Evolutionary conservation across 37 sponge, comb jelly and placozoan species (phyloP), one percentile per base, ranked within the genome.

Genomic region (Spongia lamella): DNA sequence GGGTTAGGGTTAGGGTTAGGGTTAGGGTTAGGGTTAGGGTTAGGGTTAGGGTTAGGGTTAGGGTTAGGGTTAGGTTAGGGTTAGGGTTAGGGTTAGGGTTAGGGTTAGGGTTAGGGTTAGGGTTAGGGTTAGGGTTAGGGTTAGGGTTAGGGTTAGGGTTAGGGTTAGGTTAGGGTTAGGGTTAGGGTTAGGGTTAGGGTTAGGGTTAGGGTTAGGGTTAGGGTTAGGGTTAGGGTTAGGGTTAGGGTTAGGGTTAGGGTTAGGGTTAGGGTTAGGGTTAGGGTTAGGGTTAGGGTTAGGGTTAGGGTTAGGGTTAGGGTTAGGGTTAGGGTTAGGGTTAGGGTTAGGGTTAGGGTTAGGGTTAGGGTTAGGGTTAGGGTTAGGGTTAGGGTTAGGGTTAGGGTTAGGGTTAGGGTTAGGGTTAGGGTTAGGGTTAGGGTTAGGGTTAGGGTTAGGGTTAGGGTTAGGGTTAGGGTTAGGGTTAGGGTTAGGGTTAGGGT

Each of bases 181-280:
- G n/a, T n/a, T n/a, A n/a, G n/a, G n/a, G n/a, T n/a, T n/a, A 67
- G 32, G 77, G 77, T 68, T 75, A 68, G 65, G 77, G 77, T 68
- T 75, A 75, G 77, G 77, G 77, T 75, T 75, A 75, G 77, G 77
- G 77, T 75, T 75, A 75, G 77, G 77, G 77, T 75, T 75, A 75
- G 77, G 77, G 77, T 75, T 75, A 75, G 77, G 77, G 77, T 75
- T 75, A 75, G 73, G 73, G 77, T 75, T 75, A 75, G 77, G 77
- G 77, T 75, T 75, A 75, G 77, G 77, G 77, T 75, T 75, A 75
- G 77, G 77, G 77, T 75, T 75, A 66, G 64, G 77, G 77, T 61
- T 75, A 66, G 64, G 77, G 77, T 61, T 75, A 66, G 64, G 77
- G 77, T 61, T 75, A 66, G 64, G 77, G 77, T 61, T 75, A 66